These are phyloP conservation scores for Pharmacophagus antenor DNA, from an alignment of 2,888 invertebrate genomes.

Conservation along the genomic window DNA sequence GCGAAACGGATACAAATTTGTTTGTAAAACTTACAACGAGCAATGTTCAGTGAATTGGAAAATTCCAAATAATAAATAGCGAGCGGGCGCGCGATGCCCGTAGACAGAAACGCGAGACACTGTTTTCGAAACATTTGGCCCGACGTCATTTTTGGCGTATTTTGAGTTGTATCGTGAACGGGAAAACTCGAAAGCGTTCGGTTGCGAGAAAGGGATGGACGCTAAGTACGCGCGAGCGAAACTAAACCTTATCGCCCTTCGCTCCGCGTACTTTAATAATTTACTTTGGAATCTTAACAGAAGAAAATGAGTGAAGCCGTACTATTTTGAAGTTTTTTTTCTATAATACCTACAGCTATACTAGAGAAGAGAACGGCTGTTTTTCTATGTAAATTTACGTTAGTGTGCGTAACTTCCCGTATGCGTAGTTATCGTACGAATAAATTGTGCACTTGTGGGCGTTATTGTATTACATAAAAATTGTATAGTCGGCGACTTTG, in stretches of 20 bases:
- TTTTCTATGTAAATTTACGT: constrained; percentile 70
- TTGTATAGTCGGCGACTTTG: constrained; percentile 59
- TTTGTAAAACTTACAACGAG: constrained; percentile 74
- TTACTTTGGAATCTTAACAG: constrained; percentile 54
- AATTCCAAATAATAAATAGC: constrained; percentile 79
- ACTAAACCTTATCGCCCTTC: constrained; percentile 58
- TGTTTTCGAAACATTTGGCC: constrained; percentile 78
- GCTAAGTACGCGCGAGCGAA: constrained; percentile 50
- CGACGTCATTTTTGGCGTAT: constrained; percentile 81
- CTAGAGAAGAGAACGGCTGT: constrained; percentile 72
- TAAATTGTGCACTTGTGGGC: constrained; percentile 48
- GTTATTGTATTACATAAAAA: constrained; percentile 73
- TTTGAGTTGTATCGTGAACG: constrained; percentile 79
- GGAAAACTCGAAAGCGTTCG: constrained; percentile 80
- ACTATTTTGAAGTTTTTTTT: constrained; percentile 78
- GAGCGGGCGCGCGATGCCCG: constrained; percentile 68
- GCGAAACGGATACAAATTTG: constrained; percentile 73
- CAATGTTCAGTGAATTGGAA: constrained; percentile 82
- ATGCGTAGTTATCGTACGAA: too few species aligned
- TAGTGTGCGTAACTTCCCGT: constrained; percentile 70
- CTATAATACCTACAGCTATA: constrained; percentile 64
- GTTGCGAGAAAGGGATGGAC: constrained; percentile 66
- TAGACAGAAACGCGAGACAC: constrained; percentile 73
- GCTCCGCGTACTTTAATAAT: constrained; percentile 54
- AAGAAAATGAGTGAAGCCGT: constrained; percentile 66